phyloP scores from a whole-genome alignment of 2,888 invertebrate genomes.

The Ormyrus rosae region DNA sequence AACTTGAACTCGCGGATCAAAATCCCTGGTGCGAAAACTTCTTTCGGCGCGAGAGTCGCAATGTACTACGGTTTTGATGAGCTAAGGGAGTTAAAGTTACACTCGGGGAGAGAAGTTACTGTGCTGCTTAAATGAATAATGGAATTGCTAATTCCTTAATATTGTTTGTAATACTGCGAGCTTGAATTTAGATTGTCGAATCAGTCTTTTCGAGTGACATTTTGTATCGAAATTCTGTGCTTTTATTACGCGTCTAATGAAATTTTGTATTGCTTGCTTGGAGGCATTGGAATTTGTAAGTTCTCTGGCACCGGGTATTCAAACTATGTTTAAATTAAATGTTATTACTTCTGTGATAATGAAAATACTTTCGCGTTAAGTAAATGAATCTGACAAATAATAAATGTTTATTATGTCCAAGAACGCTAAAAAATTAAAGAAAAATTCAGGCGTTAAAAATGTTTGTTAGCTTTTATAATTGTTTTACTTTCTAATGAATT shows the following conservation, averaged over 20 bases:
- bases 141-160: conserved; percentile 56
- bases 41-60: conserved; percentile 31
- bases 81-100: conserved; percentile 55
- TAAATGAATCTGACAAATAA: too few species aligned
- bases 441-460: too few species aligned
- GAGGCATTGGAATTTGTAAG: too few species aligned
- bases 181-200: conserved; percentile 52
- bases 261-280: too few species aligned
- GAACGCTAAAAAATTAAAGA: too few species aligned
- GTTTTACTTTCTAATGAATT: too few species aligned
- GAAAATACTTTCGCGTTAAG: too few species aligned
- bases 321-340: too few species aligned
- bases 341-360: too few species aligned
- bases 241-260: background rate
- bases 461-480: too few species aligned
- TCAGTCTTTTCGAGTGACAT: conserved; percentile 18
- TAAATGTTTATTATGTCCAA: too few species aligned
- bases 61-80: conserved; percentile 52
- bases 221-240: background rate
- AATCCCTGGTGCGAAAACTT: conserved; percentile 27
- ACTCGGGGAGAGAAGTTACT: conserved; percentile 40
- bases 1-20: background rate
- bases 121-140: conserved; percentile 51
- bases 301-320: too few species aligned
- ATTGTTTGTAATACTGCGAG: conserved; percentile 51